Evolutionary conservation across 2,797 vertebrate genomes (phyloP).

Genomic region (Glyptemys insculpta): DNA sequence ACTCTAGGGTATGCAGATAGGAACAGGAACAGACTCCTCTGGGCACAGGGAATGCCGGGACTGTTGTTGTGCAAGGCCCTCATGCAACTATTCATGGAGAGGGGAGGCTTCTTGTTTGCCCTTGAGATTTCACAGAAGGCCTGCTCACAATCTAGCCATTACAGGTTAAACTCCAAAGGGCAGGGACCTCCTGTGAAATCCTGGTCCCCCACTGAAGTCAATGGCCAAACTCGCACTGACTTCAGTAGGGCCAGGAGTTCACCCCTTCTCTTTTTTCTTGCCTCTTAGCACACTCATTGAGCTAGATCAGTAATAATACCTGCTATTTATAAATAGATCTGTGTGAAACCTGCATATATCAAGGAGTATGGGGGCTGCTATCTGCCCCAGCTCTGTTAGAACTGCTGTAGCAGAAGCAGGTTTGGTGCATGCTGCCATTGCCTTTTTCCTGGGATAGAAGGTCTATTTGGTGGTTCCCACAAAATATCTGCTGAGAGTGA

Average conservation of each 20-base stretch:
- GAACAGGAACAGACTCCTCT: not conserved
- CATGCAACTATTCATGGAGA: not conserved
- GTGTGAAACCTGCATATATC: not conserved
- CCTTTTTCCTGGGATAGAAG: not conserved
- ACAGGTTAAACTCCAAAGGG: not conserved
- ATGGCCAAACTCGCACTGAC: not conserved
- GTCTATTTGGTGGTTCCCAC: not conserved
- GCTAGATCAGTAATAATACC: constrained; percentile 25
- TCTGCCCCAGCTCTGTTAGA: not conserved
- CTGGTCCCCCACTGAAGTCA: not conserved
- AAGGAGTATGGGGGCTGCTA: not conserved
- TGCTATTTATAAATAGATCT: not conserved
- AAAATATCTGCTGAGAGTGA: not conserved
- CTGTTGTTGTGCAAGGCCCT: not conserved
- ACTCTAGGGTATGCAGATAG: not conserved
- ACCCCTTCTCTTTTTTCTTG: constrained; percentile 13
- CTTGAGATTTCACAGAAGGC: constrained; percentile 37
- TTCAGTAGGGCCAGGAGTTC: constrained; percentile 21
- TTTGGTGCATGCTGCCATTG: not conserved
- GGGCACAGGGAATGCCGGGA: not conserved
- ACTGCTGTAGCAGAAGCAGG: constrained; percentile 2
- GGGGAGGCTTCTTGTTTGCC: constrained; percentile 32
- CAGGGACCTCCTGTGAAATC: not conserved
- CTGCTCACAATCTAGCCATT: not conserved
- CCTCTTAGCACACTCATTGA: not conserved